Evolutionary conservation across 2,113 vertebrate genomes (phyloP).

Genomic region (Geothlypis trichas): DNA sequence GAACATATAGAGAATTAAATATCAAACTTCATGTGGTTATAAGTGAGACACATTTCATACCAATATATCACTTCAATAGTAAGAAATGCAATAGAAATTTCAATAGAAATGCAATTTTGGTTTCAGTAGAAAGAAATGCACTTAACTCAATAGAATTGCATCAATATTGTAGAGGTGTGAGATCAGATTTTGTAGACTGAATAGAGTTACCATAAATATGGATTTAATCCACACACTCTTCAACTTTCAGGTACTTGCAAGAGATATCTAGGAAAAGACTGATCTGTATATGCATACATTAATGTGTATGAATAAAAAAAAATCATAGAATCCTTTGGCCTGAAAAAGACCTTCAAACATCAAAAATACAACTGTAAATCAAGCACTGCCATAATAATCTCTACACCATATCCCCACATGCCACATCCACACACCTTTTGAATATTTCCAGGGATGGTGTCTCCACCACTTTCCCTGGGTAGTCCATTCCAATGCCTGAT

Average conservation of each 20-base stretch:
- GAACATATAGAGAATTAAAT: background rate
- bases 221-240: background rate
- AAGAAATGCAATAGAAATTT: background rate
- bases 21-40: background rate
- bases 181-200: background rate
- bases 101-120: background rate
- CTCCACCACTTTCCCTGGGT: background rate
- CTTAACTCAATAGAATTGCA: background rate
- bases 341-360: background rate
- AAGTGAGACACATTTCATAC: background rate
- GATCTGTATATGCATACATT: background rate
- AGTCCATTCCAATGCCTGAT: background rate
- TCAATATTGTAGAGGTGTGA: background rate
- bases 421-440: background rate
- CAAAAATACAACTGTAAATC: background rate
- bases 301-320: background rate
- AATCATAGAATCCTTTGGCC: background rate
- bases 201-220: background rate
- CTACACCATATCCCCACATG: background rate
- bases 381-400: background rate
- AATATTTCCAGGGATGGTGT: background rate
- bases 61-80: background rate
- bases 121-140: background rate
- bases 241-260: background rate
- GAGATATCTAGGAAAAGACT: background rate